phyloP scores from a whole-genome alignment of 2,888 invertebrate species.

The Nasonia oneida region DNA sequence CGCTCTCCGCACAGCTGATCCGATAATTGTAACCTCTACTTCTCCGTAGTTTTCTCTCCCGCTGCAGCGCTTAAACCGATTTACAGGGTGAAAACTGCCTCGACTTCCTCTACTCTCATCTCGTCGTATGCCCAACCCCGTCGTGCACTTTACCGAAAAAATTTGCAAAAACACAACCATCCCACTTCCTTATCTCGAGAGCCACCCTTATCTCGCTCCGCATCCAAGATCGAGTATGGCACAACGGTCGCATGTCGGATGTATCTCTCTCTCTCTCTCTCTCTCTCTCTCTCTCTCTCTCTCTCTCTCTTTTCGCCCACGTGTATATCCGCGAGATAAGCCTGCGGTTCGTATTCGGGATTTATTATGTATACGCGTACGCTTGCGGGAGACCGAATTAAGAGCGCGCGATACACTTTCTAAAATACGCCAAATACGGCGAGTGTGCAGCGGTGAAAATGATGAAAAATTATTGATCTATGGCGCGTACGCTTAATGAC shows the following conservation, averaged over 20 bases:
- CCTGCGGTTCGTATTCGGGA: background rate
- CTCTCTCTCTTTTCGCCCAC: background rate
- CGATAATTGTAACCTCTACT: background rate
- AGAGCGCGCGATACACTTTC: conserved; percentile 43
- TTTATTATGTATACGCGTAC: conserved; percentile 7
- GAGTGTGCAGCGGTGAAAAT: background rate
- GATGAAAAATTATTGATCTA: conserved; percentile 43
- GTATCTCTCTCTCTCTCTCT: background rate
- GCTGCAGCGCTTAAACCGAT: background rate
- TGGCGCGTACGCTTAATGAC: conserved; percentile 8
- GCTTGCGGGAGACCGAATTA: conserved; percentile 2
- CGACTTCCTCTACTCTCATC: background rate
- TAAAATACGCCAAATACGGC: conserved; percentile 22
- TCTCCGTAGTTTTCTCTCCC: background rate
- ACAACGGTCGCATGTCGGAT: background rate
- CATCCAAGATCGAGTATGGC: background rate
- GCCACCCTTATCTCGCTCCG: conserved; percentile 3
- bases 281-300: too few species aligned
- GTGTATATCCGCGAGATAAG: background rate
- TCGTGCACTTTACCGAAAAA: background rate
- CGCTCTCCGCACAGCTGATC: background rate
- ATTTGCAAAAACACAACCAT: background rate
- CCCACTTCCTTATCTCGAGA: background rate
- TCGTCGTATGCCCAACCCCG: background rate
- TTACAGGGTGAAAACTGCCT: background rate